Evolutionary conservation across 2,888 invertebrate species (phyloP), one percentile per base, ranked within the genome.

Genomic region (Metopia argyrocephala): DNA sequence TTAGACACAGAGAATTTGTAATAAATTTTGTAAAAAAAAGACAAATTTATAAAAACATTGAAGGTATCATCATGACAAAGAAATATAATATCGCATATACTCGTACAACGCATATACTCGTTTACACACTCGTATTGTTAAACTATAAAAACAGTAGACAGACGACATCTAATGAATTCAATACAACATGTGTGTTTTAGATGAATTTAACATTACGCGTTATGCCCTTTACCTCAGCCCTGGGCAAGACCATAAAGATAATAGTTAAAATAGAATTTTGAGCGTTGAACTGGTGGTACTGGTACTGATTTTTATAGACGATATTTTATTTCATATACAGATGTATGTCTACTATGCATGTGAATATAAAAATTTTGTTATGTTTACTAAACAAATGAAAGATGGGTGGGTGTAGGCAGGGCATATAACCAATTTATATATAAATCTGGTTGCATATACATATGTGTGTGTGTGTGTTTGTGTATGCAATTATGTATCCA

Each of bases 151-250:
- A 12, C 12, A 31, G 38, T 25, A 31, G 48, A 27, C 46, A 56
- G 62, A 56, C 56, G 38, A 23, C 46, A 70, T 75, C 66, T 71
- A 79, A 71, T 68, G 66, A 76, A 65, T 71, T 38, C 56, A 61
- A 62, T 76, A 66, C 75, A 76, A 64, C 75, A 79, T 79, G 79
- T 70, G 69, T 56, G 27, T 71, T 76, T 76, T 79, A 70, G 70
- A 68, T 62, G 62, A 76, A 50, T 66, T 61, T 3, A 2, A 70
- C 9, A 57, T 23, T 62, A 71, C n/a, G n/a, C n/a, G 28, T 76
- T 71, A 45, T 56, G 2, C 2, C 5, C 15, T 25, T 20, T 50
- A 21, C 5, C 18, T 2, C 27, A 27, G 15, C 20, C 18, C 25
- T 23, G 25, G 38, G 9, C 46, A 28, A 4, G 27, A 20, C 20